Evolutionary conservation across 2,113 vertebrate genomes (phyloP).

Genomic region (Hucho hucho): DNA sequence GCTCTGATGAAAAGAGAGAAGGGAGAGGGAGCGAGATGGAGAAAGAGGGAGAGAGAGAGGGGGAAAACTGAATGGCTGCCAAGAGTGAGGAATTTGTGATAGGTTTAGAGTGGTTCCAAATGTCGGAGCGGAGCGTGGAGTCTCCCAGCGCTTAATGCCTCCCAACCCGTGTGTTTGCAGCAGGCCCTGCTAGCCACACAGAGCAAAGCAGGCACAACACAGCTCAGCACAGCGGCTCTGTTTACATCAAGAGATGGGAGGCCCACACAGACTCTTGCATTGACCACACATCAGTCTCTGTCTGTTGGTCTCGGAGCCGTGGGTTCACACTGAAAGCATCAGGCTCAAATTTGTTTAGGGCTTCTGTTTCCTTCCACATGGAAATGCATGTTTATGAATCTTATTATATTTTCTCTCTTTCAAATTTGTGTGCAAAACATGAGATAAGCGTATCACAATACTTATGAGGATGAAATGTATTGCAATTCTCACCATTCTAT

Average conservation of each 20-base stretch:
- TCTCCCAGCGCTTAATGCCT: slow-evolving; percentile 74
- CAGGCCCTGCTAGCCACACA: slow-evolving; percentile 30
- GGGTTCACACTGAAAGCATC: slow-evolving; percentile 32
- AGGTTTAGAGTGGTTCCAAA: slow-evolving; percentile 81
- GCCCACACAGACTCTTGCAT: slow-evolving; percentile 3
- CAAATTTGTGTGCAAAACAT: neutral
- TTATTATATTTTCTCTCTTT: neutral
- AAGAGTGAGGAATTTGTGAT: slow-evolving; percentile 85
- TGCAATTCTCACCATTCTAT: no score
- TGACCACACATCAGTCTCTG: slow-evolving; percentile 37
- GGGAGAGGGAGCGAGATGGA: neutral
- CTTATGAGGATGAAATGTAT: neutral
- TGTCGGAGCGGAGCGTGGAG: slow-evolving; percentile 72
- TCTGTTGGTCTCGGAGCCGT: neutral
- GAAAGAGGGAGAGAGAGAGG: neutral
- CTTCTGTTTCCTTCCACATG: no score
- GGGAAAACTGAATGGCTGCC: slow-evolving; percentile 77
- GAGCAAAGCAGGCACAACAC: slow-evolving; percentile 10
- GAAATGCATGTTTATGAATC: no score
- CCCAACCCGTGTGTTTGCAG: slow-evolving; percentile 58
- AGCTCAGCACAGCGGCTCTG: slow-evolving; percentile 2
- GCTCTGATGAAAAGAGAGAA: slow-evolving; percentile 78
- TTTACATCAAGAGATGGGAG: slow-evolving; percentile 8
- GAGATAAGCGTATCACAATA: neutral
- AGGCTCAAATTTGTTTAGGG: neutral